Conservation (phyloP, 2,888 invertebrate genomes). For the Tupiocoris notatus region DNA sequence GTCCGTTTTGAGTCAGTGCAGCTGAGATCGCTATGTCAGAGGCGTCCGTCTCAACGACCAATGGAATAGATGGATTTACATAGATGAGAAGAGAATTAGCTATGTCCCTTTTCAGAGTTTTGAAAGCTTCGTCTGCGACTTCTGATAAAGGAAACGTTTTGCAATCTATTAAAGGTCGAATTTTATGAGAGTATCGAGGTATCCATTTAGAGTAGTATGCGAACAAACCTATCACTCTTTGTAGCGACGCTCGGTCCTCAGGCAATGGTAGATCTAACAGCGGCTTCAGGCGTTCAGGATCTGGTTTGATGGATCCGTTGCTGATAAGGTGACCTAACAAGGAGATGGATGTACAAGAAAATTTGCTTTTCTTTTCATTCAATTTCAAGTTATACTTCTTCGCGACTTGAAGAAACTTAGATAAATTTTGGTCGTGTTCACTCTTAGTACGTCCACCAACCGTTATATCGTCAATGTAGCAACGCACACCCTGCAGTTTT, state of each 20-base stretch:
- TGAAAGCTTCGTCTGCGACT: not conserved
- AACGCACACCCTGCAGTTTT: constrained; percentile 18
- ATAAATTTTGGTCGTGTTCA: constrained; percentile 18
- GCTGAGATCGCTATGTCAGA: constrained; percentile 25
- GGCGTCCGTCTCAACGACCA: constrained; percentile 16
- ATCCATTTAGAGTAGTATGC: constrained; percentile 31
- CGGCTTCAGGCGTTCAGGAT: constrained; percentile 7
- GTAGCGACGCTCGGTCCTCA: not conserved
- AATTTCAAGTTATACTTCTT: constrained; percentile 41
- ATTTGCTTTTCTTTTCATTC: constrained; percentile 26
- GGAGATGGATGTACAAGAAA: constrained; percentile 3
- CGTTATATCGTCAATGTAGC: constrained; percentile 37
- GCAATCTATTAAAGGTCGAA: constrained; percentile 9
- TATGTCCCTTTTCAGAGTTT: constrained; percentile 19
- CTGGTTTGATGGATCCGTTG: constrained; percentile 3
- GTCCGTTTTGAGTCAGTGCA: constrained; percentile 4
- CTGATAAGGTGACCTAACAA: constrained; percentile 9
- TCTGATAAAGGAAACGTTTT: not conserved
- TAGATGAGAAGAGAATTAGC: not conserved
- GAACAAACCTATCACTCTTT: constrained; percentile 18
- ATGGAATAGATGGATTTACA: constrained; percentile 3
- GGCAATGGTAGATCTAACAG: constrained; percentile 10
- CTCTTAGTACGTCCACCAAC: constrained; percentile 13
- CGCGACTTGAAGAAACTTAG: constrained; percentile 8
- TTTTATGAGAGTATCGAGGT: constrained; percentile 20